These are phyloP conservation scores for Acanthochromis polyacanthus DNA, from an alignment of 2,113 vertebrate species.

Conservation along the genomic window DNA sequence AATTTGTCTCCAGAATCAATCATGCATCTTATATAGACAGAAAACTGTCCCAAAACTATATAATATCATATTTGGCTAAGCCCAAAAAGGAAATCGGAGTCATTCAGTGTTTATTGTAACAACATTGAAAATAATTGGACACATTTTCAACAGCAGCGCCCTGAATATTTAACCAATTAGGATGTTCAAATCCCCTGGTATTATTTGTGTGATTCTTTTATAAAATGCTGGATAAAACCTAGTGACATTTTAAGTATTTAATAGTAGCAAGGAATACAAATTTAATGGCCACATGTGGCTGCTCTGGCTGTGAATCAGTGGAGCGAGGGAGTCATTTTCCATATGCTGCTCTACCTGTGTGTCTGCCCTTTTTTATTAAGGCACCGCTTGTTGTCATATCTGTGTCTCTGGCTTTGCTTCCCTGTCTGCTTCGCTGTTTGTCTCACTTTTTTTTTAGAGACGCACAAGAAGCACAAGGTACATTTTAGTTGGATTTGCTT, in stretches of 20 bases:
- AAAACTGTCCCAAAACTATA: background rate
- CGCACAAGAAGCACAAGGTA: too few species aligned
- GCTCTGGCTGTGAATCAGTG: constrained; percentile 14
- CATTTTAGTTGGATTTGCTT: constrained; percentile 23
- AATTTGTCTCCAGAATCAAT: constrained; percentile 15
- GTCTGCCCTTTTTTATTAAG: constrained; percentile 37
- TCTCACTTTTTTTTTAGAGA: background rate
- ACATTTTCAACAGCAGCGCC: too few species aligned
- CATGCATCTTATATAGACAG: background rate
- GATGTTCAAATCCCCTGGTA: background rate
- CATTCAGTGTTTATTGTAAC: background rate
- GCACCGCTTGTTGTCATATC: background rate
- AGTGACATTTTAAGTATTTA: constrained; percentile 1
- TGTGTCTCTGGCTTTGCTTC: background rate
- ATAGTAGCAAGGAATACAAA: constrained; percentile 1
- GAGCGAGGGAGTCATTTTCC: constrained; percentile 1
- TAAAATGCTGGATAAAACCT: background rate
- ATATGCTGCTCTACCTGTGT: constrained; percentile 6
- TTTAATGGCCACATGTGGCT: constrained; percentile 5
- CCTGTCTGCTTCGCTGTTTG: background rate
- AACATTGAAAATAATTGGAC: background rate
- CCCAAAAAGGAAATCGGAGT: background rate
- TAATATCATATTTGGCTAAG: background rate
- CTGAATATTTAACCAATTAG: background rate
- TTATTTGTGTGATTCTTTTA: background rate